A percentile compares a stretch with the other conserved stretches of the same genome.
These are phyloP conservation scores for Limonius californicus DNA, from an alignment of 1,140 invertebrate species.

Conservation along the genomic window DNA sequence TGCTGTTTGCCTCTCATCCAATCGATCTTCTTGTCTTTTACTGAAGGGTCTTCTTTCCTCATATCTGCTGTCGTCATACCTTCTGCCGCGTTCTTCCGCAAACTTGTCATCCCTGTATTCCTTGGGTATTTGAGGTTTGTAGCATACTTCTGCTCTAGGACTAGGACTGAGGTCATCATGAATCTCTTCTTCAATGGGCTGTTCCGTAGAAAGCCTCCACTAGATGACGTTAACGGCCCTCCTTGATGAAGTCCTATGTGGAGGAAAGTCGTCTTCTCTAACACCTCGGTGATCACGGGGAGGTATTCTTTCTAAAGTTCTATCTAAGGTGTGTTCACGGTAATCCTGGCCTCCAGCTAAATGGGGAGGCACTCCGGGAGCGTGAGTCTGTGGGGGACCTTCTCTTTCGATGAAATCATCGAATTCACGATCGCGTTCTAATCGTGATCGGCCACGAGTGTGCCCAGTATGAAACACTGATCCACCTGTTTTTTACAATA, in stretches of 20 bases:
- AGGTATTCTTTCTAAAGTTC: conserved; percentile 32
- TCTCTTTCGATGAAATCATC: conserved; percentile 46
- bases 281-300: conserved; percentile 36
- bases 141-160: conserved; percentile 37
- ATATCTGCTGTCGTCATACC: conserved; percentile 9
- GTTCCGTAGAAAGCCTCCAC: conserved; percentile 49
- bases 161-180: conserved; percentile 42
- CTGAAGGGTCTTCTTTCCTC: conserved; percentile 25
- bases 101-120: conserved; percentile 41
- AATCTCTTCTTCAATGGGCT: conserved; percentile 47
- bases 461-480: conserved; percentile 40
- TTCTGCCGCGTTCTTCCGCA: conserved; percentile 16
- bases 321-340: conserved; percentile 32
- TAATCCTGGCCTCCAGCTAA: conserved; percentile 39
- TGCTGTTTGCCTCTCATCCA: conserved; percentile 19
- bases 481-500: conserved; percentile 9
- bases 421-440: conserved; percentile 47
- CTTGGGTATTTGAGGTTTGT: conserved; percentile 44
- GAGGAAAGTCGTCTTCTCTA: conserved; percentile 49
- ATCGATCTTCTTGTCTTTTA: conserved; percentile 24
- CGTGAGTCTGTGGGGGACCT: conserved; percentile 31
- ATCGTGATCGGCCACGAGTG: conserved; percentile 37
- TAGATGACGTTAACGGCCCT: conserved; percentile 53
- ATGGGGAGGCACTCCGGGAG: conserved; percentile 33
- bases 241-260: conserved; percentile 50